These are phyloP conservation scores for Scrobipalpa costella DNA, from an alignment of 2,888 invertebrate genomes.

Conservation along the genomic window DNA sequence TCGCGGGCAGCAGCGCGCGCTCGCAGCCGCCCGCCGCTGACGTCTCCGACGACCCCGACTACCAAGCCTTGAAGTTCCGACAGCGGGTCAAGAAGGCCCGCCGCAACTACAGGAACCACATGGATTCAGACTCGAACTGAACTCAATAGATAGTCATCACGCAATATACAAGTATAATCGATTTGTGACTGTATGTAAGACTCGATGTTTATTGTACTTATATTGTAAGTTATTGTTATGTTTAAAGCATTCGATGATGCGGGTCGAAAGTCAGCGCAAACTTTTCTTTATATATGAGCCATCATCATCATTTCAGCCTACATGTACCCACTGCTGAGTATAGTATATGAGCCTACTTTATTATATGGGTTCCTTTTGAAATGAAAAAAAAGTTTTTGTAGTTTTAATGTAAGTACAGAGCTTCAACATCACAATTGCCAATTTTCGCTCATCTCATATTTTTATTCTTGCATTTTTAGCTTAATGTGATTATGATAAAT, in stretches of 20 bases:
- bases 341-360: no score
- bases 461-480: neutral
- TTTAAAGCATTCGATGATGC: neutral
- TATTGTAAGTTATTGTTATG: conserved; percentile 17
- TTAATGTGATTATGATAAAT: neutral
- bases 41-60: conserved; percentile 72
- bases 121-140: conserved; percentile 85
- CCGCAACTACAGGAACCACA: conserved; percentile 83
- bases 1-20: conserved; percentile 65
- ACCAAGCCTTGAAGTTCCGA: conserved; percentile 75
- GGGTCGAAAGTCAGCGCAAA: no score
- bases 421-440: no score
- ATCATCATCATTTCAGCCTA: no score
- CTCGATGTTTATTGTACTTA: conserved; percentile 19
- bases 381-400: no score
- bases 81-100: conserved; percentile 83
- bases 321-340: no score
- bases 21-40: conserved; percentile 53
- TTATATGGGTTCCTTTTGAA: neutral
- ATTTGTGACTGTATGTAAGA: conserved; percentile 29
- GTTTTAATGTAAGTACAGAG: no score
- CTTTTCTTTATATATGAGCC: no score
- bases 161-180: conserved; percentile 32
- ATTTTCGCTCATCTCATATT: conserved; percentile 17
- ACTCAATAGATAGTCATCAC: conserved; percentile 42